Base-by-base conservation (phyloP, 2,113 vertebrate genomes). In the Campylorhamphus procurvoides region DNA sequence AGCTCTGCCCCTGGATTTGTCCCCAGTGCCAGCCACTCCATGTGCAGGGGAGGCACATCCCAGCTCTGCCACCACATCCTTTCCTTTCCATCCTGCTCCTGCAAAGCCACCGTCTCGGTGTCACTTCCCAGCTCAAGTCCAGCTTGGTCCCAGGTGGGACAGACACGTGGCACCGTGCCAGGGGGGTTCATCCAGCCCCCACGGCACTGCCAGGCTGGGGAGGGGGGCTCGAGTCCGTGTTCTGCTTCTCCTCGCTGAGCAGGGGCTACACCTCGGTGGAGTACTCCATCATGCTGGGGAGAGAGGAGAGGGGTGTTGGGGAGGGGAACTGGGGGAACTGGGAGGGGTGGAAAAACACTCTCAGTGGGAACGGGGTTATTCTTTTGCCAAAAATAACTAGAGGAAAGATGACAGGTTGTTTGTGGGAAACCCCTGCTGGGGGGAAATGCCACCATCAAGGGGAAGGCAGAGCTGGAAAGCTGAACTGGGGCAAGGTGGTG, bases 221-320 rank as follows among this genome's bases (percentile, higher is more conserved):
- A 39, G 37, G 18, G 18, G 75, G 67, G 40, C 78, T 84, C 8
- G 0, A 18, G 31, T 83, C 81, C 12, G 0, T 14, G 62, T 9
- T 58, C 62, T 90, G 37, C 4, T 27, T 20, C 35, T 81, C 27
- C 44, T 58, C 1, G 0, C 35, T 13, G 35, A 31, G 66, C 1
- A 1, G 39, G 6, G 37, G 52, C 83, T 97, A 97, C 59, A 96
- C 91, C 25, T 95, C 94, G 1, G 95, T 97, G 78, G 81, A 92
- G 81, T 83, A 63, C 17, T 92, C 86, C n/a, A 58, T 85, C 42
- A 0, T 18, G n/a, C 96, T 97, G 79, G 73, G 60, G 76, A 73
- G 76, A 75, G 27, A 89, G 50, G 39, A 80, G 79, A 93, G 35
- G 18, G 27, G 16, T 0, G 0, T 9, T 8, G 23, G 3, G n/a